Conservation (phyloP, 2,888 invertebrate species). For the Caenorhabditis sp. region DNA sequence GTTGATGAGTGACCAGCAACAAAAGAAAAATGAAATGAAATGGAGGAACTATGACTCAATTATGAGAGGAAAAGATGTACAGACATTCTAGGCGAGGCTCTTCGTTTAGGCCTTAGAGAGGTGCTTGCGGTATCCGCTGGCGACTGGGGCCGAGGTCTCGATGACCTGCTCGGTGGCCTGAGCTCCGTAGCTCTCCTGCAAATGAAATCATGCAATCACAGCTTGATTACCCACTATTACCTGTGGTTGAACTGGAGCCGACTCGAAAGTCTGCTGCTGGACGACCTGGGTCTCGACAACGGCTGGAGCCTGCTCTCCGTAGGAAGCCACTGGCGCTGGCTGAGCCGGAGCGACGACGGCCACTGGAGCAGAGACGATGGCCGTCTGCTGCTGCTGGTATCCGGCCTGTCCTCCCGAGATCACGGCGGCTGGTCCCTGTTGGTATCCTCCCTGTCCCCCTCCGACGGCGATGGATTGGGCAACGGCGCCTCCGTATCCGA, state of each 20-base stretch:
- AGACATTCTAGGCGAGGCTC: background rate
- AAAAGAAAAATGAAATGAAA: background rate
- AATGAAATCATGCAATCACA: background rate
- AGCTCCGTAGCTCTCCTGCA: conserved; percentile 45
- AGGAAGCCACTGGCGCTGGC: conserved; percentile 43
- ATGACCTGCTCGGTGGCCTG: conserved; percentile 50
- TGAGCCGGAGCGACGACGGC: conserved; percentile 28
- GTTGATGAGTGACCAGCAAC: background rate
- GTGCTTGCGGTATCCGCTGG: conserved; percentile 44
- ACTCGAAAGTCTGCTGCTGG: conserved; percentile 37
- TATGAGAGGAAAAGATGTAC: too few relatives aligned
- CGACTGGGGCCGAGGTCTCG: conserved; percentile 38
- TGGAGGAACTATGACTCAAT: too few relatives aligned
- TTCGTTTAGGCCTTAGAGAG: conserved; percentile 5
- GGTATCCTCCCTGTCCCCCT: conserved; percentile 33
- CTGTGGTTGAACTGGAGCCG: conserved; percentile 39
- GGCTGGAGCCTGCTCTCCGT: conserved; percentile 52
- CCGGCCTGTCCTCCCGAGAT: conserved; percentile 24
- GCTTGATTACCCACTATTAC: conserved; percentile 5
- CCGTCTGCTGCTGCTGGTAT: conserved; percentile 26
- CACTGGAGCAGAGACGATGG: conserved; percentile 11
- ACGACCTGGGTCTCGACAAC: conserved; percentile 11
- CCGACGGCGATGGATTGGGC: background rate
- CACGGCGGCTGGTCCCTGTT: conserved; percentile 31
- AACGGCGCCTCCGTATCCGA: conserved; percentile 16